Evolutionary conservation across 2,113 vertebrate species (phyloP).

Genomic region (Ochotona princeps): DNA sequence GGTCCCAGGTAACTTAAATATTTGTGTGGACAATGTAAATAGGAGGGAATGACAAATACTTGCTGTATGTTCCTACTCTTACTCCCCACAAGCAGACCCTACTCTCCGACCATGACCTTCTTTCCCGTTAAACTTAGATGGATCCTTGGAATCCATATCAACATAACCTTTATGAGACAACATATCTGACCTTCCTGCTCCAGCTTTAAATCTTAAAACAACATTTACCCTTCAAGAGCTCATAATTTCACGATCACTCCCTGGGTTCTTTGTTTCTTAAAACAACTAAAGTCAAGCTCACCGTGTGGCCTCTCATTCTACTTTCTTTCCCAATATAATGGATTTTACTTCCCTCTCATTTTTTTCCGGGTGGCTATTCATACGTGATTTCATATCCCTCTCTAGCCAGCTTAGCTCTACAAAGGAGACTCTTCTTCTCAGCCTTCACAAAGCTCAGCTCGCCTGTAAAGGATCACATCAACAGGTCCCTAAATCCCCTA

Average conservation of each 20-base stretch:
- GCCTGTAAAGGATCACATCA: not conserved
- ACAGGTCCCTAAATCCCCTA: not conserved
- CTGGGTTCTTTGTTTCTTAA: constrained; percentile 1
- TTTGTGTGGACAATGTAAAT: not conserved
- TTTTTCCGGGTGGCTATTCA: not conserved
- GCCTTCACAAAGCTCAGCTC: not conserved
- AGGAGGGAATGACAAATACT: not conserved
- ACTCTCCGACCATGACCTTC: not conserved
- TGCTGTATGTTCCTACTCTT: not conserved
- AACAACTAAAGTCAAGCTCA: constrained; percentile 8
- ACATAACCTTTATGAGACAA: not conserved
- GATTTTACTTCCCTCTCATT: not conserved
- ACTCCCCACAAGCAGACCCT: not conserved
- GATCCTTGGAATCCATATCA: constrained; percentile 3
- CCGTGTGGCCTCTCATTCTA: constrained; percentile 7
- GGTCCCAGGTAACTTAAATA: not conserved
- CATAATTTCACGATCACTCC: constrained; percentile 21
- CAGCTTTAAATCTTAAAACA: constrained; percentile 40
- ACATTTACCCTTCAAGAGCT: constrained; percentile 7
- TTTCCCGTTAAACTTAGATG: not conserved
- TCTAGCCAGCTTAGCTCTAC: not conserved
- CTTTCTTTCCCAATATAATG: not conserved
- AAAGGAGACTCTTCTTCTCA: not conserved
- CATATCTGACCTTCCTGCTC: constrained; percentile 48
- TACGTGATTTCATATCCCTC: not conserved